A percentile compares a stretch with the other conserved stretches of the same genome.
Conservation (phyloP, 2,797 vertebrate genomes). For the Pachyuromys duprasi region DNA sequence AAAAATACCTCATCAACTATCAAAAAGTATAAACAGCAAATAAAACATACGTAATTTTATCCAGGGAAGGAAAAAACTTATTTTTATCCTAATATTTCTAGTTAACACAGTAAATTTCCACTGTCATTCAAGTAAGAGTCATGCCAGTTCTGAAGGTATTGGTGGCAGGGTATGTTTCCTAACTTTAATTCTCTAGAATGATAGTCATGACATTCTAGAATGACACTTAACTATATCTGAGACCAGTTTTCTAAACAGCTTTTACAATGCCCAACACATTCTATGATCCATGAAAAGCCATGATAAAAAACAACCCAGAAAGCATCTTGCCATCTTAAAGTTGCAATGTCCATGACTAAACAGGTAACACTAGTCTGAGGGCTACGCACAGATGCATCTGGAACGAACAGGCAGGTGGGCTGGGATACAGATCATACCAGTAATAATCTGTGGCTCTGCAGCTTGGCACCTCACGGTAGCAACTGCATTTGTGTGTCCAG, state of each 20-base stretch:
- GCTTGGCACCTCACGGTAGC: slow-evolving; percentile 97
- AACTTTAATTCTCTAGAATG: slow-evolving; percentile 29
- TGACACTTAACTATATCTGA: neutral
- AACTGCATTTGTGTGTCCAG: slow-evolving; percentile 98
- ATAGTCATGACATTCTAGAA: neutral
- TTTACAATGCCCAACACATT: neutral
- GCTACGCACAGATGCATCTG: too few relatives aligned
- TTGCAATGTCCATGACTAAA: neutral
- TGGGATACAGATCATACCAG: slow-evolving; percentile 88
- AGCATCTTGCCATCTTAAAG: neutral
- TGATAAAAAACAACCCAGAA: neutral
- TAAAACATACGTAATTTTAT: too few relatives aligned
- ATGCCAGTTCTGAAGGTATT: neutral
- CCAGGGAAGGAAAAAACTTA: neutral
- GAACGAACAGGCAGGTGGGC: neutral
- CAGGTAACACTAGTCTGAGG: too few relatives aligned
- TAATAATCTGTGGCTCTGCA: slow-evolving; percentile 97
- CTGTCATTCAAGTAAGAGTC: slow-evolving; percentile 34
- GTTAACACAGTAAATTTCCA: slow-evolving; percentile 37
- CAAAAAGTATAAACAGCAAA: neutral
- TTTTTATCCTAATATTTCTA: neutral
- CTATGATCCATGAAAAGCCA: neutral
- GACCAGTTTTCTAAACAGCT: neutral
- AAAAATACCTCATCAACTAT: neutral
- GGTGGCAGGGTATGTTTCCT: neutral